Base-by-base conservation (phyloP, 2,113 vertebrate species). In the Triplophysa rosa region DNA sequence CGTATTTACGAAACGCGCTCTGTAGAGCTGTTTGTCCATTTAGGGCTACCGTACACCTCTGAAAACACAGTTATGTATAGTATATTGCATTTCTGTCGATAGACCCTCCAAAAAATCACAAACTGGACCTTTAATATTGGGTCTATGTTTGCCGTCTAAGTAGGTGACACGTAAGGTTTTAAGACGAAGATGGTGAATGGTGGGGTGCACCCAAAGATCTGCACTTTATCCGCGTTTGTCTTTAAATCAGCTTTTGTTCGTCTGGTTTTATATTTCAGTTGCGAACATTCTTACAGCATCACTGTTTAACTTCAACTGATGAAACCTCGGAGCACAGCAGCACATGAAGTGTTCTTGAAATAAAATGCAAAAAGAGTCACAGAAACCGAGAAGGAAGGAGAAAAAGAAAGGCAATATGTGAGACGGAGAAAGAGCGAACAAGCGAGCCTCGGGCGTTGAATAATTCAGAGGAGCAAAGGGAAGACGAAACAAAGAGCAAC, bases 401-500 rank as follows among this genome's bases (percentile, higher is more conserved):
- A 62, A 49, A 19, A 24, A 76, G 62, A 80, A n/a, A 80, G 49
- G 58, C 14, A 45, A 59, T 24, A 12, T n/a, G 21, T 37, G 19
- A 78, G 64, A 80, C 80, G 63, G 69, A 83, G 87, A 37, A 8
- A 37, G 33, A 85, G 63, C 62, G 59, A 71, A 70, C 56, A 24
- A 81, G 78, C 87, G 83, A 80, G 82, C 90, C 90, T 87, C 85
- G 80, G 90, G 89, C 86, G 78, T 86, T 93, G 91, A 92, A 93
- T 92, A 92, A 93, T 92, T 92, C 90, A 93, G 84, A 85, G 84
- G 86, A 87, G 89, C 87, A 79, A 85, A 68, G 81, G 89, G 89
- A 89, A 87, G 88, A 91, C 82, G 84, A 91, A 89, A 90, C 89
- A 88, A 89, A 92, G 90, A 90, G 85, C 86, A 92, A 91, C 90